Evolutionary conservation across 2,888 invertebrate genomes (phyloP), one percentile per base, ranked within the genome.

Genomic region (Apomyelois bistriatella): DNA sequence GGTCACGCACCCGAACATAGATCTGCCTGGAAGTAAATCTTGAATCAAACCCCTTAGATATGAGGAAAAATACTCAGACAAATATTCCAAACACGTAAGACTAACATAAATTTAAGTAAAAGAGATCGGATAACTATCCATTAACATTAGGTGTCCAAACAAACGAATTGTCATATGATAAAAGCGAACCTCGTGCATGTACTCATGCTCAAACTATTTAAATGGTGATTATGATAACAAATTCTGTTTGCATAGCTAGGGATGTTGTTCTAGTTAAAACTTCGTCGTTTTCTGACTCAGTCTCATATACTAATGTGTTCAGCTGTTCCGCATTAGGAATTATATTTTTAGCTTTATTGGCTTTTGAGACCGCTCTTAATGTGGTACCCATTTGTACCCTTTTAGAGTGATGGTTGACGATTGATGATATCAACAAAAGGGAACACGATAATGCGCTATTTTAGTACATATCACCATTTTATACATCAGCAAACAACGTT

Each of bases 351-450:
- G 37, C 37, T 30, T 49, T 36, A 49, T 22, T 37, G 48, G 28
- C 38, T 38, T 49, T 38, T 38, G 48, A 38, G 48, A 38, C 48
- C 9, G 32, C 13, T 35, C 35, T 22, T 49, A 40, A 40, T 40
- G 49, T 40, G 38, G 38, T 52, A 50, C 41, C 46, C 30, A 36
- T 40, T 37, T 42, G 48, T 38, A 50, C 43, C 46, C 49, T 48
- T 55, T 55, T 35, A 55, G 47, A 58, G 53, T 52, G 36, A 8
- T 4, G 22, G 50, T 51, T 36, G 54, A 46, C 53, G 56, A 63
- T 61, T 55, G 62, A 64, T 53, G 55, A 53, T 60, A 61, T 56
- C 54, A 56, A 62, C 56, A 48, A 53, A 55, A 49, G 54, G 53
- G 35, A 40, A 43, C 36, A 43, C 42, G 51, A 51, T 51, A 51